Percentiles rank a stretch among this genome's conserved stretches.
These are phyloP conservation scores for Bos taurus DNA, from an alignment of 2,113 vertebrate genomes.

Conservation along the genomic window DNA sequence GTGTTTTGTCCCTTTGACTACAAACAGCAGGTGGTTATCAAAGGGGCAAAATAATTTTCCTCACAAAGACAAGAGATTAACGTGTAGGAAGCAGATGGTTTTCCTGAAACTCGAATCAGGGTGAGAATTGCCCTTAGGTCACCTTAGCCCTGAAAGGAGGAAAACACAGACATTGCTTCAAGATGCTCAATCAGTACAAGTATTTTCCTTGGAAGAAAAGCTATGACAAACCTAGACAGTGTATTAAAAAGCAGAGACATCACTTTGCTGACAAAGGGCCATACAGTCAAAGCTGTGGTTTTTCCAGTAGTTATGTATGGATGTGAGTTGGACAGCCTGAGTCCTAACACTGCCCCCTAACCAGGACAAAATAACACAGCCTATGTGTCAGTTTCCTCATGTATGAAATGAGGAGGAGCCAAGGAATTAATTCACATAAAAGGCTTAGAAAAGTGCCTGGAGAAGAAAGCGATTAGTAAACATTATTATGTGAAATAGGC, in stretches of 20 bases:
- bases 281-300: neutral
- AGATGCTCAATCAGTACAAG: neutral
- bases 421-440: neutral
- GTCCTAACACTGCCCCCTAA: neutral
- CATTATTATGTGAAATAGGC: neutral
- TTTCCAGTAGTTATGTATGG: neutral
- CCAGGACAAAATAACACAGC: neutral
- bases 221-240: neutral
- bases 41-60: neutral
- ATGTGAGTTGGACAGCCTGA: neutral
- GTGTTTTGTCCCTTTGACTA: neutral
- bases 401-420: neutral
- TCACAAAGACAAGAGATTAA: neutral
- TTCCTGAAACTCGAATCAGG: neutral
- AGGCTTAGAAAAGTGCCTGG: neutral
- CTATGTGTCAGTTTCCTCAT: neutral
- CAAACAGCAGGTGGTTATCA: neutral
- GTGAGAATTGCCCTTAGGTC: neutral
- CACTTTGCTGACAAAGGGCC: neutral
- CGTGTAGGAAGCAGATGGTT: neutral
- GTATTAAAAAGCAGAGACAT: neutral
- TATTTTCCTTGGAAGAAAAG: neutral
- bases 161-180: neutral
- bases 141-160: neutral
- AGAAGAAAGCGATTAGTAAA: neutral